These are phyloP conservation scores for Rhinoraja longicauda DNA, from an alignment of 2,797 vertebrate genomes.

Conservation along the genomic window DNA sequence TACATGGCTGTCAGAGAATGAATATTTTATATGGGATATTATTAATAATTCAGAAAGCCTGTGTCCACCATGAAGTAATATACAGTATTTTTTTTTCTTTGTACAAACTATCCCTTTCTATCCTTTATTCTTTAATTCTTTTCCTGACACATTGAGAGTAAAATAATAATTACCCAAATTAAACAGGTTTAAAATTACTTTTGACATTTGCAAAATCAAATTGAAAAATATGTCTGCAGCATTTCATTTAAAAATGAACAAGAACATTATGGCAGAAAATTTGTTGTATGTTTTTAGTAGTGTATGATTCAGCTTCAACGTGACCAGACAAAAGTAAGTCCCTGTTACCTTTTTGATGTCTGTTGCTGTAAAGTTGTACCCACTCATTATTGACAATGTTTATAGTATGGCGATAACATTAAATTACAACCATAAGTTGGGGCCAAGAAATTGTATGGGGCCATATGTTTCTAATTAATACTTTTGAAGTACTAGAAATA, in stretches of 20 bases:
- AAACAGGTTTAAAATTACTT: background rate
- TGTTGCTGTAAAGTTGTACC: conserved; percentile 33
- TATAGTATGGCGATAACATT: conserved; percentile 65
- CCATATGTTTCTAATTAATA: conserved; percentile 70
- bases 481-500: conserved; percentile 63
- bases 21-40: background rate
- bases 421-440: conserved; percentile 57
- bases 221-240: background rate
- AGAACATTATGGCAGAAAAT: conserved; percentile 35
- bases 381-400: conserved; percentile 58
- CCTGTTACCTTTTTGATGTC: conserved; percentile 38
- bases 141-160: background rate
- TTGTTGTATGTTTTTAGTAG: conserved; percentile 18
- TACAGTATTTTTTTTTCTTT: background rate
- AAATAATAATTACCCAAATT: conserved; percentile 1
- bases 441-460: conserved; percentile 56
- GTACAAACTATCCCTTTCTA: background rate
- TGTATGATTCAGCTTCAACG: conserved; percentile 24
- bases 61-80: background rate
- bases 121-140: background rate
- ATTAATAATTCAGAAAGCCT: background rate
- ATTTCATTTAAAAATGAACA: background rate
- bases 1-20: background rate
- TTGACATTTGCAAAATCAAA: background rate
- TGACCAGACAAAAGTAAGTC: conserved; percentile 28